Percentiles rank a stretch among this genome's conserved stretches.
Evolutionary conservation across 2,113 vertebrate genomes (phyloP).

Genomic region (Neofelis nebulosa): DNA sequence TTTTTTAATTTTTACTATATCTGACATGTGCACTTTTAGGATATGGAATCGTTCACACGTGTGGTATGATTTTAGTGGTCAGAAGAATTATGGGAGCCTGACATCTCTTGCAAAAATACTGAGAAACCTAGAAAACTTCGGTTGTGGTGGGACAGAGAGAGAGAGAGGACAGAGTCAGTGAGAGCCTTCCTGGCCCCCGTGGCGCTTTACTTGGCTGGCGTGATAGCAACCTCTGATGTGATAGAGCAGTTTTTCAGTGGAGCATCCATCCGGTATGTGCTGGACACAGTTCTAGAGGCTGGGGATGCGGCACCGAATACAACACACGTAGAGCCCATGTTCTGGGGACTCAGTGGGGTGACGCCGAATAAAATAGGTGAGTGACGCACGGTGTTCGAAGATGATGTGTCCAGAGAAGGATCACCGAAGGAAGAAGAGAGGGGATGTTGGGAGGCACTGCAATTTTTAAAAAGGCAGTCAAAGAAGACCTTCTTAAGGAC

Average conservation of each 20-base stretch:
- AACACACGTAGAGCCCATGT: fast-evolving
- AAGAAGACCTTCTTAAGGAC: neutral
- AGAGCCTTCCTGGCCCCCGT: neutral
- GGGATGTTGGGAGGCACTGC: neutral
- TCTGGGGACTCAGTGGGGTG: neutral
- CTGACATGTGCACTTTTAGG: neutral
- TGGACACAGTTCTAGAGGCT: neutral
- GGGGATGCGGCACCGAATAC: neutral
- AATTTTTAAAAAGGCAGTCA: neutral
- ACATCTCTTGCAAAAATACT: neutral
- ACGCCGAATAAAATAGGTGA: neutral
- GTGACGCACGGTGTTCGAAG: neutral
- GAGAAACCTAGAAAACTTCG: neutral
- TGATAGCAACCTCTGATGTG: neutral
- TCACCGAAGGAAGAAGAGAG: neutral
- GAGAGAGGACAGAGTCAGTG: neutral
- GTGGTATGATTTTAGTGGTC: neutral
- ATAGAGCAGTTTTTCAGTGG: neutral
- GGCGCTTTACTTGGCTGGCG: neutral
- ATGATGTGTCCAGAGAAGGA: neutral
- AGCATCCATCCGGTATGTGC: neutral
- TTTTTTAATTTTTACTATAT: neutral
- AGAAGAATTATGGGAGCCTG: neutral
- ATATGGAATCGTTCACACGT: neutral
- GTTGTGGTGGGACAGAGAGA: neutral